Percentiles rank a stretch among this genome's conserved stretches.
Evolutionary conservation across 2,888 invertebrate genomes (phyloP).

Genomic region (Drosophila fulvimacula): DNA sequence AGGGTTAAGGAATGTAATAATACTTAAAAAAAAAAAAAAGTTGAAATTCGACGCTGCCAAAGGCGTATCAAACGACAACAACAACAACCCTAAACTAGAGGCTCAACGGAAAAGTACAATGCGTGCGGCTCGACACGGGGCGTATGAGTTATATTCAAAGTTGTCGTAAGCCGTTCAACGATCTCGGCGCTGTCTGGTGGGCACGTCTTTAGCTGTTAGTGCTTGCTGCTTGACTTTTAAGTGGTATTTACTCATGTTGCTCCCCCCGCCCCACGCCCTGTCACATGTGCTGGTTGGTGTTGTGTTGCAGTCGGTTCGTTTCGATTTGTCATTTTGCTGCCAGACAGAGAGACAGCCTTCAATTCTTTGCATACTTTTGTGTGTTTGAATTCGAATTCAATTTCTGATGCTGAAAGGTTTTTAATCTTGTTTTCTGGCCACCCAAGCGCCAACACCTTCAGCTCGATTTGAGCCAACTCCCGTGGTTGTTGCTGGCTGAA

Average conservation of each 20-base stretch:
- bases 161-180: constrained; percentile 63
- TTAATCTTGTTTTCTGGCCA: constrained; percentile 76
- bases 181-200: constrained; percentile 43
- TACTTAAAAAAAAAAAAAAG: constrained; percentile 77
- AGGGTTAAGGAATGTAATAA: constrained; percentile 80
- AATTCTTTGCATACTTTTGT: constrained; percentile 76
- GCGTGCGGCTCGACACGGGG: constrained; percentile 53
- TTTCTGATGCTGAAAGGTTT: constrained; percentile 80
- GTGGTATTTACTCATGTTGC: constrained; percentile 76
- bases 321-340: constrained; percentile 80
- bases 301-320: constrained; percentile 66
- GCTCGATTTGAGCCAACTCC: constrained; percentile 36
- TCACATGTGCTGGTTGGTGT: constrained; percentile 32
- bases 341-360: constrained; percentile 39
- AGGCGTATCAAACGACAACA: constrained; percentile 37
- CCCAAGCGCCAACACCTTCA: constrained; percentile 29
- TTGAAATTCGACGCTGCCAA: constrained; percentile 70
- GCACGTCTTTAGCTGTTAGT: constrained; percentile 62
- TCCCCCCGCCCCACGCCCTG: constrained; percentile 7
- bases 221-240: constrained; percentile 75
- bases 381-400: constrained; percentile 80
- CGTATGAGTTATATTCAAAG: constrained; percentile 77
- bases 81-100: not conserved
- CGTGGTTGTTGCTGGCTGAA: constrained; percentile 19
- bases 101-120: constrained; percentile 39